Evolutionary conservation across 1,140 invertebrate species (phyloP).

Genomic region (Hormaphis cornu): DNA sequence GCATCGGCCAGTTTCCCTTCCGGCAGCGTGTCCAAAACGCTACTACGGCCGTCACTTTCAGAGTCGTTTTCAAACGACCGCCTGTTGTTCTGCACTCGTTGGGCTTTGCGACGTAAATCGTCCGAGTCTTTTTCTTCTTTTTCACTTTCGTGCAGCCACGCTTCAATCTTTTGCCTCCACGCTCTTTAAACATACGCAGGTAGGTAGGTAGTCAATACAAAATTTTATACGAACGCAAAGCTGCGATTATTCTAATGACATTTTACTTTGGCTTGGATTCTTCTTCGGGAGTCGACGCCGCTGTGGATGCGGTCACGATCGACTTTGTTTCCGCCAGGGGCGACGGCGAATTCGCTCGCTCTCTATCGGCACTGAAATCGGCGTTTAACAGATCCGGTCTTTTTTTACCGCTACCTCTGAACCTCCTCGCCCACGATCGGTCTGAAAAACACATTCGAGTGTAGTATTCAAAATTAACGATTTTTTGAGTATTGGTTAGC

Average conservation of each 20-base stretch:
- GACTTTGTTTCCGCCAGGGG: constrained; percentile 49
- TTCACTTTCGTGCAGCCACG: constrained; percentile 79
- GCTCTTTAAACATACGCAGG: constrained; percentile 46
- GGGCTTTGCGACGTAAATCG: constrained; percentile 50
- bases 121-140: constrained; percentile 66
- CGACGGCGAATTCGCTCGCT: constrained; percentile 62
- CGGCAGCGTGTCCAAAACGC: constrained; percentile 56
- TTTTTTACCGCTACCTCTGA: constrained; percentile 55
- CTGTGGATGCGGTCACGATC: constrained; percentile 41
- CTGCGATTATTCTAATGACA: background rate
- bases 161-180: constrained; percentile 80
- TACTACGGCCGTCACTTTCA: constrained; percentile 35
- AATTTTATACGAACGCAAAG: background rate
- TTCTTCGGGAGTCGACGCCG: constrained; percentile 43
- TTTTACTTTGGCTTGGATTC: constrained; percentile 47
- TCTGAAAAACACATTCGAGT: constrained; percentile 47
- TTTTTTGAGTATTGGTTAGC: background rate
- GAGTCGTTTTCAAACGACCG: constrained; percentile 56
- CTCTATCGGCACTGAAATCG: constrained; percentile 59
- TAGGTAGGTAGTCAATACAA: background rate
- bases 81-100: constrained; percentile 56
- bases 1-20: constrained; percentile 51
- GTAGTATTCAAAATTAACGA: background rate
- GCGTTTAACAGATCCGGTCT: constrained; percentile 59
- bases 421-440: constrained; percentile 74